Conservation (phyloP, 1,140 invertebrate genomes). For the Solen grandis region DNA sequence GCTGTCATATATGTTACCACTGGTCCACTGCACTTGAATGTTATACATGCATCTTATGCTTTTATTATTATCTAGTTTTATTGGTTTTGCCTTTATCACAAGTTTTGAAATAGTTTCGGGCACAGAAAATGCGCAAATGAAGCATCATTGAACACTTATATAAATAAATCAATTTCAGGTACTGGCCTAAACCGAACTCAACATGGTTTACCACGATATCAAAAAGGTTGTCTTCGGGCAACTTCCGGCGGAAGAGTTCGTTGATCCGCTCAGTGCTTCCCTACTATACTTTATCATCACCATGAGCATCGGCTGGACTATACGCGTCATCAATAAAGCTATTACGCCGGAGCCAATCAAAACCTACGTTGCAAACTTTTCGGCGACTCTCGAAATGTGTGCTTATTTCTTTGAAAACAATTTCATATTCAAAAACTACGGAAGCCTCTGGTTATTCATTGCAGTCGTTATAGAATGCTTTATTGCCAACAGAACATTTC, state of each 20-base stretch:
- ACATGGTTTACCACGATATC: constrained; percentile 48
- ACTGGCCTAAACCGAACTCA: no score
- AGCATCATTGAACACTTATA: no score
- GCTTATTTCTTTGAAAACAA: constrained; percentile 78
- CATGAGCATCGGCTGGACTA: constrained; percentile 62
- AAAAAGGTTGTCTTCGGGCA: constrained; percentile 51
- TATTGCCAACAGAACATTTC: constrained; percentile 71
- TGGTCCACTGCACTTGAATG: no score
- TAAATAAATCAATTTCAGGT: no score
- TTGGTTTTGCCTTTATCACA: no score
- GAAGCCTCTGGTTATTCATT: constrained; percentile 69
- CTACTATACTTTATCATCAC: constrained; percentile 72
- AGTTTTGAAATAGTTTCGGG: no score
- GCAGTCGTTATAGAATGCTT: constrained; percentile 70
- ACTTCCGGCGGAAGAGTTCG: constrained; percentile 60
- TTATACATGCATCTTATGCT: no score
- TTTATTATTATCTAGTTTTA: no score
- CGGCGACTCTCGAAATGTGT: constrained; percentile 74
- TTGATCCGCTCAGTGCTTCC: constrained; percentile 69
- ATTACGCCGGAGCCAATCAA: constrained; percentile 59
- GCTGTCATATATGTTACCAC: no score
- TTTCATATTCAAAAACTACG: constrained; percentile 75
- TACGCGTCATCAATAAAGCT: constrained; percentile 62
- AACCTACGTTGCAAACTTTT: constrained; percentile 67
- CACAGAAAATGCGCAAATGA: no score